phyloP scores from a whole-genome alignment of 2,888 invertebrate species.

The Hyposoter dolosus region DNA sequence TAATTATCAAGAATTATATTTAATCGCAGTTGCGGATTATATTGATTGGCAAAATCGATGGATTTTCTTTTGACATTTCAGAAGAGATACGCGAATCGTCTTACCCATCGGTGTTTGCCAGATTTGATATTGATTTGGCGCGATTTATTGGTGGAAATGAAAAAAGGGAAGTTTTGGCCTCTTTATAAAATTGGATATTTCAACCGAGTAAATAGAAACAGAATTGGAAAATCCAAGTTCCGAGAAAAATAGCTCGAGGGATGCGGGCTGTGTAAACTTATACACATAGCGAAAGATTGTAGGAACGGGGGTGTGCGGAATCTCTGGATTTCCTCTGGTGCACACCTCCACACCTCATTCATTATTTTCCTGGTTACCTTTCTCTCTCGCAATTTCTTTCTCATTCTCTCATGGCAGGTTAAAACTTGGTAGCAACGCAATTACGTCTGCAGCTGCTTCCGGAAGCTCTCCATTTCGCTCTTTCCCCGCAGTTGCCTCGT shows the following conservation, averaged over 20 bases:
- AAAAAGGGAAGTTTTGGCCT: not conserved
- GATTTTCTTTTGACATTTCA: not conserved
- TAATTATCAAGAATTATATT: too few relatives aligned
- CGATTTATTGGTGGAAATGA: not conserved
- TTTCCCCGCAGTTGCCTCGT: constrained; percentile 62
- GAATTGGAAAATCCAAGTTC: constrained; percentile 21
- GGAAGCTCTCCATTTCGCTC: constrained; percentile 62
- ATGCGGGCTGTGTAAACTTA: constrained; percentile 8
- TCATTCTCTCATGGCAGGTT: constrained; percentile 74
- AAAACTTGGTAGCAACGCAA: constrained; percentile 84
- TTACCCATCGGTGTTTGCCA: not conserved
- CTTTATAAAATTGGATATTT: constrained; percentile 8
- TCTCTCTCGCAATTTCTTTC: constrained; percentile 45
- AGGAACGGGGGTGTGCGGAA: constrained; percentile 61
- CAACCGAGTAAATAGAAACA: constrained; percentile 13
- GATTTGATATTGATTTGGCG: not conserved
- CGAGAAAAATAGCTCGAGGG: constrained; percentile 20
- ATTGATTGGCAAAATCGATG: not conserved
- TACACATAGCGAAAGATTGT: not conserved
- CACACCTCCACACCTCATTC: constrained; percentile 78
- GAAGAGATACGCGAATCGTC: not conserved
- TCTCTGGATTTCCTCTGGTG: constrained; percentile 68
- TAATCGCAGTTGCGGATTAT: too few relatives aligned
- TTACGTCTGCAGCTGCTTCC: constrained; percentile 80
- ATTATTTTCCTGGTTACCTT: constrained; percentile 84